Evolutionary conservation across 2,797 vertebrate species (phyloP).

Genomic region (Dallia pectoralis): DNA sequence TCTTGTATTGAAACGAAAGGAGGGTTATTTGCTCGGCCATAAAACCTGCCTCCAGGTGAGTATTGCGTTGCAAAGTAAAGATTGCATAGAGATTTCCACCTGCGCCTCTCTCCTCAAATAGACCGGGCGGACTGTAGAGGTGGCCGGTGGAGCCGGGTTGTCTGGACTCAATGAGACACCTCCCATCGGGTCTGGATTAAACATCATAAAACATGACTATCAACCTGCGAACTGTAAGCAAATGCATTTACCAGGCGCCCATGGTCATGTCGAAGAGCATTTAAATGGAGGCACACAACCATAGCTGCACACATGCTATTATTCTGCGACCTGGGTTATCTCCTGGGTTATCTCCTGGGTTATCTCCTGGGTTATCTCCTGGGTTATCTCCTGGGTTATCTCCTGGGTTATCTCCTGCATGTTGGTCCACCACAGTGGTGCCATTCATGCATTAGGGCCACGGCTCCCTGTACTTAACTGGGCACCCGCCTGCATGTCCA

Average conservation of each 20-base stretch:
- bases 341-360: too few species aligned
- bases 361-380: too few species aligned
- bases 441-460: constrained; percentile 6
- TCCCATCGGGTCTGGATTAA: constrained; percentile 71
- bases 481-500: constrained; percentile 29
- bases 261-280: constrained; percentile 42
- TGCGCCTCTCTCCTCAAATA: constrained; percentile 81
- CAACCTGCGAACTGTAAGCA: constrained; percentile 72
- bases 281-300: constrained; percentile 26
- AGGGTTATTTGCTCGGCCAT: constrained; percentile 73
- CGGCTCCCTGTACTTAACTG: constrained; percentile 28
- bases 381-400: too few species aligned
- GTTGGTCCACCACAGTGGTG: constrained; percentile 37
- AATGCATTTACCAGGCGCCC: constrained; percentile 62
- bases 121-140: constrained; percentile 86
- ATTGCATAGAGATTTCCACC: constrained; percentile 94
- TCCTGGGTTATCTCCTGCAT: constrained; percentile 6
- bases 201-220: constrained; percentile 77
- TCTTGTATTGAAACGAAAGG: constrained; percentile 32
- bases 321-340: neutral
- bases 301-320: constrained; percentile 1
- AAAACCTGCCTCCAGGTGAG: constrained; percentile 86
- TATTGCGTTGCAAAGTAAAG: constrained; percentile 73
- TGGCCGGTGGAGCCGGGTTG: constrained; percentile 92
- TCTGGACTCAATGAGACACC: constrained; percentile 84